Percentiles rank a stretch among this genome's conserved stretches.
These are phyloP conservation scores for Enteromius viviparus DNA, from an alignment of 2,797 vertebrate genomes.

Conservation along the genomic window DNA sequence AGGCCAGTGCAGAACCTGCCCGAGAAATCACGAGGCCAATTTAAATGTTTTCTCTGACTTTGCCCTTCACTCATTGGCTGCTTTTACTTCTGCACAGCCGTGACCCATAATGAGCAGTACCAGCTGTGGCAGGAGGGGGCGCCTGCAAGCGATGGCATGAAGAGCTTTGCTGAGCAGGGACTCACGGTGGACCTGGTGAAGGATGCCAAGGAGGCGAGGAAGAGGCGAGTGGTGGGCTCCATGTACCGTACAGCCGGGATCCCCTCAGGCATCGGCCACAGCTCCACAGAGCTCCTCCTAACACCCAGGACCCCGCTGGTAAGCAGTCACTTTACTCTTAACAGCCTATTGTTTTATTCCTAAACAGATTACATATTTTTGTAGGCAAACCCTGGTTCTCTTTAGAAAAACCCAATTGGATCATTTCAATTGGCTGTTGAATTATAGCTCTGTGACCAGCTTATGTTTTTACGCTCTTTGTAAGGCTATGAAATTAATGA, in stretches of 20 bases:
- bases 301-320: constrained; percentile 79
- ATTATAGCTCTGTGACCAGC: background rate
- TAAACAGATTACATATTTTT: background rate
- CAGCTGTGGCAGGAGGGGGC: constrained; percentile 78
- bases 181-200: constrained; percentile 81
- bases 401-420: background rate
- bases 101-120: constrained; percentile 80
- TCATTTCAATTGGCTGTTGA: background rate
- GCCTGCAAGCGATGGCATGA: constrained; percentile 76
- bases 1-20: background rate
- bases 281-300: constrained; percentile 79
- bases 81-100: constrained; percentile 65
- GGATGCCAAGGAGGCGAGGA: constrained; percentile 77
- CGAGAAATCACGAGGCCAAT: background rate
- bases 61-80: background rate
- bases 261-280: constrained; percentile 80
- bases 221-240: constrained; percentile 71
- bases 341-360: background rate
- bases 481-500: background rate
- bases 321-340: constrained; percentile 32
- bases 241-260: constrained; percentile 81
- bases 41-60: background rate
- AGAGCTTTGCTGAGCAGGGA: constrained; percentile 78
- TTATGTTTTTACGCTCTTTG: background rate
- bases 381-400: background rate